A percentile compares a stretch with the other conserved stretches of the same genome.
phyloP scores from a whole-genome alignment of 2,797 vertebrate genomes.

The Liasis olivaceus region DNA sequence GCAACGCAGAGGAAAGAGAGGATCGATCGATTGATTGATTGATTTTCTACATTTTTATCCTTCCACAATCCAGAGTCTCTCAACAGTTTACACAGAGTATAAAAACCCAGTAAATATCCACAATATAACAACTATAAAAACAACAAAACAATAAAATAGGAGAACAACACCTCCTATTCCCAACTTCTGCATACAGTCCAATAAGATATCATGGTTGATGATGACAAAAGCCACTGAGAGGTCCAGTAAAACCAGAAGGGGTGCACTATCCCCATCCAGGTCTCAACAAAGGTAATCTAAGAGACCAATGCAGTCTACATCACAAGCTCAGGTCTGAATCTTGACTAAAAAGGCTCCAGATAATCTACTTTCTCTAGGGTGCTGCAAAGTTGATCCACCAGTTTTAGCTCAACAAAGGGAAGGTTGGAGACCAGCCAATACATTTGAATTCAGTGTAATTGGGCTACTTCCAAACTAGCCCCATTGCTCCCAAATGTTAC shows the following conservation, averaged over 20 bases:
- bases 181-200: background rate
- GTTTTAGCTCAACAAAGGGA: background rate
- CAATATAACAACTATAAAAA: background rate
- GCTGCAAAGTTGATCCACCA: background rate
- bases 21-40: background rate
- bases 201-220: background rate
- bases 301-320: background rate
- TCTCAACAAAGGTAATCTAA: background rate
- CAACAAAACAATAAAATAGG: background rate
- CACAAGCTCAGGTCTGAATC: background rate
- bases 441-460: background rate
- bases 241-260: background rate
- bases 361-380: background rate
- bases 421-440: background rate
- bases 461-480: background rate
- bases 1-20: background rate
- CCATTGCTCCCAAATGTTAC: background rate
- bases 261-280: background rate
- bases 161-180: background rate
- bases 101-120: background rate
- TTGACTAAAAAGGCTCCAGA: background rate
- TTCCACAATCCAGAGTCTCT: background rate
- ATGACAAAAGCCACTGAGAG: background rate
- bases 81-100: background rate
- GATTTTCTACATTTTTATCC: background rate